phyloP scores from a whole-genome alignment of 92 coral and sea anemone genomes.

The Zoanthus solanderi region DNA sequence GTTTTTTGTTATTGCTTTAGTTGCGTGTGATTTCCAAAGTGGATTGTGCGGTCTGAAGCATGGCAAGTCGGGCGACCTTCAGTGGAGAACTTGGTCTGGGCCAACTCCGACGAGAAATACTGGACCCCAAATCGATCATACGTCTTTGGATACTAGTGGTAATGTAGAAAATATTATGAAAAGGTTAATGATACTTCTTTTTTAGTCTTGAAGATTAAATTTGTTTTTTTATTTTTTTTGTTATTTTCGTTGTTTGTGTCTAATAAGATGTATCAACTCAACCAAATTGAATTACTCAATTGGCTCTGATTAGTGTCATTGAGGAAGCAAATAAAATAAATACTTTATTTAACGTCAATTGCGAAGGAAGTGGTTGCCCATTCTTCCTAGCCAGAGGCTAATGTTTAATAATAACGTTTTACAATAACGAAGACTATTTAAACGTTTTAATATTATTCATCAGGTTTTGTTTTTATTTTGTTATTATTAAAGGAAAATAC shows the following conservation, averaged over 20 bases:
- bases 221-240: neutral
- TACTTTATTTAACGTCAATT: too few species aligned
- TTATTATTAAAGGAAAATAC: constrained; percentile 59
- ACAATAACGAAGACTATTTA: too few species aligned
- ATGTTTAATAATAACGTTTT: too few species aligned
- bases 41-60: constrained; percentile 75
- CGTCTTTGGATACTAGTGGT: constrained; percentile 66
- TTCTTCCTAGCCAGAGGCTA: too few species aligned
- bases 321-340: too few species aligned
- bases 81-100: constrained; percentile 77
- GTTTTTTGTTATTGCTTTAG: constrained; percentile 17
- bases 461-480: neutral
- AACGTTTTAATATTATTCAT: too few species aligned
- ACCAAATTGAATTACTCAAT: too few species aligned
- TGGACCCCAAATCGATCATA: constrained; percentile 88
- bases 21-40: constrained; percentile 79
- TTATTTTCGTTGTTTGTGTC: neutral
- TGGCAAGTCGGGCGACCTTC: constrained; percentile 49
- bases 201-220: neutral
- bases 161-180: neutral
- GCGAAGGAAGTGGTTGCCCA: too few species aligned
- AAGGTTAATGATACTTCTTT: neutral
- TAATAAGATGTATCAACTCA: too few species aligned
- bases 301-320: too few species aligned
- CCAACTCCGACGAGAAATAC: constrained; percentile 83